These are phyloP conservation scores for Cebus imitator DNA, from an alignment of 2,113 vertebrate species.

Conservation along the genomic window DNA sequence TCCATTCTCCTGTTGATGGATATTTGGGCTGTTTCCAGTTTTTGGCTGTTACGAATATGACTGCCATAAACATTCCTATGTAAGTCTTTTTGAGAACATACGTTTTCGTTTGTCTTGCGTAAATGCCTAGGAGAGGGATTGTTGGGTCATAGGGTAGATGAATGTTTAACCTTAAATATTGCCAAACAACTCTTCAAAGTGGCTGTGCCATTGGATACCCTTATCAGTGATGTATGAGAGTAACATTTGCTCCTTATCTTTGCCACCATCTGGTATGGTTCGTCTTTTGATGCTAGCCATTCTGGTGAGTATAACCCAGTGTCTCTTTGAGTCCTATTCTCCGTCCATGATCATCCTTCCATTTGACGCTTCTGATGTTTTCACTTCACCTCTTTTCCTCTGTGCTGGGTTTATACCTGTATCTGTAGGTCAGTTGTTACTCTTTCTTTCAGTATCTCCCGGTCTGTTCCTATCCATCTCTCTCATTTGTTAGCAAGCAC, in stretches of 20 bases:
- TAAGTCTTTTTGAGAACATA: slow-evolving; percentile 42
- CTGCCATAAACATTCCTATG: slow-evolving; percentile 23
- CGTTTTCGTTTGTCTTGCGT: slow-evolving; percentile 58
- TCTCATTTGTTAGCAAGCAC: not conserved
- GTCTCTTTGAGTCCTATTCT: not conserved
- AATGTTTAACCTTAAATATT: slow-evolving; percentile 23
- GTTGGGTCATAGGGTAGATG: slow-evolving; percentile 6
- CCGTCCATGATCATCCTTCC: not conserved
- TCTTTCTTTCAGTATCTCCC: not conserved
- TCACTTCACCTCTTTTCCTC: not conserved
- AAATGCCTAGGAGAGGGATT: slow-evolving; percentile 27
- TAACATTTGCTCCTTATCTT: not conserved
- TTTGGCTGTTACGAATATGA: not conserved
- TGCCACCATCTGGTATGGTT: not conserved
- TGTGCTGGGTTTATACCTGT: not conserved
- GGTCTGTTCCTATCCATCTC: not conserved
- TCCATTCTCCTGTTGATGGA: slow-evolving; percentile 11
- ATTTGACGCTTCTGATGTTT: not conserved
- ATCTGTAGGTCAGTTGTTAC: not conserved
- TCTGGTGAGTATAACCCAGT: not conserved
- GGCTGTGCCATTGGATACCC: not conserved
- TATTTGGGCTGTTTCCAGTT: slow-evolving; percentile 41
- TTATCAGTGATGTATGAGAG: not conserved
- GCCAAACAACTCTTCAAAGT: not conserved
- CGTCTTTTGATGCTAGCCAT: not conserved